Percentiles rank a stretch among this genome's conserved stretches.
Conservation (phyloP, 1,140 invertebrate species). For the Lepidurus apus region DNA sequence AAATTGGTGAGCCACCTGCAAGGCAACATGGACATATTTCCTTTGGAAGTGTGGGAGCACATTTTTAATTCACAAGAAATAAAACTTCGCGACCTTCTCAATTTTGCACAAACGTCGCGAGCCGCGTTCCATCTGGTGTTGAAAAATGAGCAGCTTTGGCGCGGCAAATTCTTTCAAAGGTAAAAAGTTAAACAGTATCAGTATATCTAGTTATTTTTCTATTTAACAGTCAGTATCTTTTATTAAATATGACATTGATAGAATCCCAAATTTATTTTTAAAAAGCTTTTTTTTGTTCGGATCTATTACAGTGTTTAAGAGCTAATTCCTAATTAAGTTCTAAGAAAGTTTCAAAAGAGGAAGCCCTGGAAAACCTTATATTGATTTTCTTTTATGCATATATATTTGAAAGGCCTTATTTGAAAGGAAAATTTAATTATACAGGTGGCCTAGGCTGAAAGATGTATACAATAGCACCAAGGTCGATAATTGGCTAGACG, state of each 20-base stretch:
- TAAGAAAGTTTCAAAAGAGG: too few species aligned
- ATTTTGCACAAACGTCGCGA: neutral
- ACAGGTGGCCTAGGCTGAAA: neutral
- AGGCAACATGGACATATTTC: neutral
- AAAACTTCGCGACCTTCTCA: neutral
- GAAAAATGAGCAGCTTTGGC: neutral
- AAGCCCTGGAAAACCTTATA: neutral
- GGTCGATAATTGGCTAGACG: neutral
- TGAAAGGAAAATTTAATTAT: neutral
- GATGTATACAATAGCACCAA: neutral
- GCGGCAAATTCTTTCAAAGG: slow-evolving; percentile 17
- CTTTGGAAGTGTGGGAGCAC: neutral
- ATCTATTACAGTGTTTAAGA: too few species aligned
- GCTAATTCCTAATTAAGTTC: too few species aligned
- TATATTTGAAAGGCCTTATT: neutral
- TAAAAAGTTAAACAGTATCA: neutral
- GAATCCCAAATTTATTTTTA: too few species aligned
- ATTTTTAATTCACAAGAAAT: neutral
- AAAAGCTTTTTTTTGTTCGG: too few species aligned
- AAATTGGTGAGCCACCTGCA: neutral
- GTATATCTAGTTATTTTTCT: too few species aligned
- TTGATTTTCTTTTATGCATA: neutral
- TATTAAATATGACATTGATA: too few species aligned
- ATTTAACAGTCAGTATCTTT: too few species aligned
- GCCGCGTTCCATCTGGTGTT: neutral